Evolutionary conservation across 2,888 invertebrate species (phyloP), one percentile per base, ranked within the genome.

Genomic region (Molorchus minor): DNA sequence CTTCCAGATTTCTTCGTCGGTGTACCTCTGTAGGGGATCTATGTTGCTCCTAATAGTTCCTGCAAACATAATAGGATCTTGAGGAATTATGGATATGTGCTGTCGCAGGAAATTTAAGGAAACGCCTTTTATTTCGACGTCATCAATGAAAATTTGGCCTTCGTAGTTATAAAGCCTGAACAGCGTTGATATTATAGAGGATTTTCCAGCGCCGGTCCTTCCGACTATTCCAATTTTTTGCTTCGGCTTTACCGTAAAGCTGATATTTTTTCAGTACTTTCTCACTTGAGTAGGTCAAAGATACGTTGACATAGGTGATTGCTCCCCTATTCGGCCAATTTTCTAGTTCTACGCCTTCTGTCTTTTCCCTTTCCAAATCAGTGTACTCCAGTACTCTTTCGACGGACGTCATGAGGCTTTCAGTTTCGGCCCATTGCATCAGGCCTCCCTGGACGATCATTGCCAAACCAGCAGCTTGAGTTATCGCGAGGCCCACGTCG

Each of bases 201-300:
- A 89, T 77, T 92, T 92, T n/a, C 93, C 93, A 1, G 93, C 93
- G 0, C 94, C 94, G 0, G 93, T 94, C 71, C 93, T 81, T 0
- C 93, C 93, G 3, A 92, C 90, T 3, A 93, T 88, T 4, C 92
- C 93, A 19, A 92, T 84, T 82, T 90, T 90, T 82, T 87, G 86
- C 52, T 87, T 86, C 12, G 88, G 83, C 71, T 88, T 84, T 47
- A 93, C 87, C 0, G 81, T 77, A 54, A 94, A 85, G 56, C 84
- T 86, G 2, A 94, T 80, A 62, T 88, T 85, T n/a, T 64, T 87
- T 91, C 21, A 97, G 82, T 10, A 96, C 71, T 15, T 64, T 64
- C 1, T 91, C 87, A 16, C 88, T 88, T 51, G 86, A 80, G 79
- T 96, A 96, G 63, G 87, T 85, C 57, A 96, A 80, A 55, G 80